A percentile compares a stretch with the other conserved stretches of the same genome.
Conservation (phyloP, 2,797 vertebrate genomes). For the Podarcis lilfordi region DNA sequence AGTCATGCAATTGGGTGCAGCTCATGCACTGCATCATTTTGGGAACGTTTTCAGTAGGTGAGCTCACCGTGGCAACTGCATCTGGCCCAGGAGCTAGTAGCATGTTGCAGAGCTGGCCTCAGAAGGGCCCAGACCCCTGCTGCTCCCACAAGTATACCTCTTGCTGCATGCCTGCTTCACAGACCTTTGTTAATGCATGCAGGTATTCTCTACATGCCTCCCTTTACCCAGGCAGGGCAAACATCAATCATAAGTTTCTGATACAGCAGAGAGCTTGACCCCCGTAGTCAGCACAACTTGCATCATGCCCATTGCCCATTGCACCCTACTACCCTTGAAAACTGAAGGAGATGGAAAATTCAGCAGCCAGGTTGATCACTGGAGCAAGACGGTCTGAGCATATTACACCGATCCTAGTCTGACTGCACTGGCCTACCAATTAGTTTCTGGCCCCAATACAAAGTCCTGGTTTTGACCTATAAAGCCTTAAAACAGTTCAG, state of each 20-base stretch:
- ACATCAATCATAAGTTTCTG: background rate
- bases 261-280: background rate
- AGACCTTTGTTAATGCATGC: background rate
- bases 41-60: background rate
- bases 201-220: background rate
- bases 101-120: background rate
- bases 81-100: background rate
- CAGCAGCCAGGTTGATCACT: no score
- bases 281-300: background rate
- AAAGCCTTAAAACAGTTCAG: no score
- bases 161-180: background rate
- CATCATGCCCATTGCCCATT: background rate
- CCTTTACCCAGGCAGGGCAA: background rate
- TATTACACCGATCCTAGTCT: no score
- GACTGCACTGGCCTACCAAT: no score
- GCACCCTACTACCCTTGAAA: background rate
- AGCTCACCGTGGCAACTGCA: background rate
- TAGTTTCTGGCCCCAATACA: no score
- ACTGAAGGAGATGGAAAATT: background rate
- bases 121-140: no score
- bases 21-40: background rate
- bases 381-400: no score
- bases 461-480: no score
- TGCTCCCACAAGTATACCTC: background rate
- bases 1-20: background rate